Conservation (phyloP, 2,113 vertebrate species). For the Cervus canadensis region DNA sequence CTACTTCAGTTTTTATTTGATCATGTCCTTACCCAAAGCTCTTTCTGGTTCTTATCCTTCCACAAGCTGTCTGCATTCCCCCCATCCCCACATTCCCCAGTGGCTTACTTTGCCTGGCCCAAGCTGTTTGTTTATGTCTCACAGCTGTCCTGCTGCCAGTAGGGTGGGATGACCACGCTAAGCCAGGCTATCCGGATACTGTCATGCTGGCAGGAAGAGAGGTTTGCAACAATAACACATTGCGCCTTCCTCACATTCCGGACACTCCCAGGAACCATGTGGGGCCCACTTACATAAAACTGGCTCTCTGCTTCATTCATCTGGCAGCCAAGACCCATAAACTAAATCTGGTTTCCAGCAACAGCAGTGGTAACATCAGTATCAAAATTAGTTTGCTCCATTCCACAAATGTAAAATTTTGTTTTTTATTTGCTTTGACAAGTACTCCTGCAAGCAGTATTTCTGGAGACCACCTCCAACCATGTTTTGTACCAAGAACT, state of each 20-base stretch:
- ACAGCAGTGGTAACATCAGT: constrained; percentile 9
- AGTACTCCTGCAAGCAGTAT: not conserved
- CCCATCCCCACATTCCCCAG: not conserved
- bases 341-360: constrained; percentile 51
- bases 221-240: constrained; percentile 8
- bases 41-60: not conserved
- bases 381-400: constrained; percentile 12
- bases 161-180: constrained; percentile 29
- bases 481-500: constrained; percentile 17
- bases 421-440: constrained; percentile 50
- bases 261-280: constrained; percentile 59
- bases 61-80: not conserved
- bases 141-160: constrained; percentile 28
- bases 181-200: constrained; percentile 49
- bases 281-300: not conserved
- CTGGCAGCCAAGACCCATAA: constrained; percentile 38
- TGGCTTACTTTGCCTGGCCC: not conserved
- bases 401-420: constrained; percentile 18
- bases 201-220: constrained; percentile 60
- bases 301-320: constrained; percentile 40
- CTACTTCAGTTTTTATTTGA: not conserved
- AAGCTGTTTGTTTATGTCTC: constrained; percentile 34
- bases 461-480: not conserved
- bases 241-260: not conserved
- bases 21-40: not conserved